Evolutionary conservation across 2,888 invertebrate genomes (phyloP).

Genomic region (Chymomyza caudatula): DNA sequence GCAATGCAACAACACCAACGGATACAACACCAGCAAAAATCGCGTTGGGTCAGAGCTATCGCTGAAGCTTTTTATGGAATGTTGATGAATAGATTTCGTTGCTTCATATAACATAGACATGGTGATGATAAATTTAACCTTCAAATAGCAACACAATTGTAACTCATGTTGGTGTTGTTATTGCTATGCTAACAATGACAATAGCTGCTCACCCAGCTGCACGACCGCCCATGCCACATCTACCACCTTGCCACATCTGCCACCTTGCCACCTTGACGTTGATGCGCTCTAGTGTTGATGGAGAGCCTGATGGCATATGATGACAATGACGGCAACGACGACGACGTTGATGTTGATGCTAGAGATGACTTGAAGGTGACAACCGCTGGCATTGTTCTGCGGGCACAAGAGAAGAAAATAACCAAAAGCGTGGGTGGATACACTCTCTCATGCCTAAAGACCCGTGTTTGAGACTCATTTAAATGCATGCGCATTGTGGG

Average conservation of each 20-base stretch:
- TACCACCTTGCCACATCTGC: neutral
- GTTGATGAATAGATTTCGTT: neutral
- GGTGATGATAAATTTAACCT: slow-evolving; percentile 64
- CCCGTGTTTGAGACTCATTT: neutral
- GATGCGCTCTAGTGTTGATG: slow-evolving; percentile 40
- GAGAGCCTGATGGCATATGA: slow-evolving; percentile 17
- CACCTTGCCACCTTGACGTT: slow-evolving; percentile 23
- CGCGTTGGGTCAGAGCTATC: neutral
- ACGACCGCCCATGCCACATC: neutral
- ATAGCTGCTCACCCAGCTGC: slow-evolving; percentile 1
- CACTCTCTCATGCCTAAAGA: neutral
- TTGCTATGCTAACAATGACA: slow-evolving; percentile 54
- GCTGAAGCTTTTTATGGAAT: neutral
- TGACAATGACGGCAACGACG: neutral
- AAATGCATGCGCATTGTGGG: neutral
- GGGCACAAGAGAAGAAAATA: neutral
- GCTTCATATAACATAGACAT: neutral
- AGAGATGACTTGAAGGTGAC: neutral
- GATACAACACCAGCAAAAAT: neutral
- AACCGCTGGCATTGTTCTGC: no score
- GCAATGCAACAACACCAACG: no score
- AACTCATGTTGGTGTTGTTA: neutral
- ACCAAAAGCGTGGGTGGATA: neutral
- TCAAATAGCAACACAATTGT: slow-evolving; percentile 55
- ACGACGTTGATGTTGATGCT: neutral